phyloP scores from a whole-genome alignment of 1,140 invertebrate species.

The Drosophila lowei region DNA sequence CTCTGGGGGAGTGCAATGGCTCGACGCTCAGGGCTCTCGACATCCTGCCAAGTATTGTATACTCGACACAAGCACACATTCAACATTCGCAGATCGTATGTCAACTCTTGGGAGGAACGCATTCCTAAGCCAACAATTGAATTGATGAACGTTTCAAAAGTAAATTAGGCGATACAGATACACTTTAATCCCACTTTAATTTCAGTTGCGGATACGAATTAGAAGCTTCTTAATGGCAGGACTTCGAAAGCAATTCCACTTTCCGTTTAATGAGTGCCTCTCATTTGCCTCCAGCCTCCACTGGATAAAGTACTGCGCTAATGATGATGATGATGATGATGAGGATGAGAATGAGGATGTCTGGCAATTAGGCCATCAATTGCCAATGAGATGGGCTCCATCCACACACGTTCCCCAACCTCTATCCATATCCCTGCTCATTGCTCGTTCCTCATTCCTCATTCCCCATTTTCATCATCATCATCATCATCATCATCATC shows the following conservation, averaged over 20 bases:
- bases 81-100: no score
- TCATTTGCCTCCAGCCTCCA: neutral
- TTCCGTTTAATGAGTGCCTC: conserved; percentile 24
- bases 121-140: no score
- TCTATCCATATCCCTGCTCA: conserved; percentile 4
- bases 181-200: conserved; percentile 24
- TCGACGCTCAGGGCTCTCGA: no score
- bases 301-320: conserved; percentile 7
- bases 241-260: conserved; percentile 27
- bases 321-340: conserved; percentile 1
- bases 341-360: conserved; percentile 10
- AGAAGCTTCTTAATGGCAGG: neutral
- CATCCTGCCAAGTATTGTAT: no score
- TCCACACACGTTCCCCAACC: neutral
- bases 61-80: no score
- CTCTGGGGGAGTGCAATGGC: no score
- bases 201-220: conserved; percentile 31
- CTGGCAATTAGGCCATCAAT: conserved; percentile 47
- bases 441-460: conserved; percentile 4
- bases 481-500: conserved; percentile 17
- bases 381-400: conserved; percentile 11
- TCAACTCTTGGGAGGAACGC: no score
- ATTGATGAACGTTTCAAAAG: conserved; percentile 5
- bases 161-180: conserved; percentile 1
- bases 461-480: conserved; percentile 2